Conservation (phyloP, 2,113 vertebrate genomes). For the Passer montanus region DNA sequence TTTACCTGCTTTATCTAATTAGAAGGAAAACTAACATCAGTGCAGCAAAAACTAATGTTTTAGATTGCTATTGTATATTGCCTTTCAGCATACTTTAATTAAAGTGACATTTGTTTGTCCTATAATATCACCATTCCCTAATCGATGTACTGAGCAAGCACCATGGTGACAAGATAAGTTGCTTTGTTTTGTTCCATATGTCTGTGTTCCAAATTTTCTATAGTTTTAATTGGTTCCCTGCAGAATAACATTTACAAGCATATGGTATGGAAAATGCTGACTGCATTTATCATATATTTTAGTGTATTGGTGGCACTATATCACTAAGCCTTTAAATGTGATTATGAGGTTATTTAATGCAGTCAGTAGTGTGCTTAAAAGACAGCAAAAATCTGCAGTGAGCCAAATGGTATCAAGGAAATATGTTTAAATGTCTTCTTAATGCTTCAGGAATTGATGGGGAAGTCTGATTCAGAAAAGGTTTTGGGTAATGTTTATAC, state of each 20-base stretch:
- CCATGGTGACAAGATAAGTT: slow-evolving; percentile 82
- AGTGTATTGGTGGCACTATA: slow-evolving; percentile 64
- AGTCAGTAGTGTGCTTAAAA: slow-evolving; percentile 45
- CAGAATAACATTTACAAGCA: slow-evolving; percentile 84
- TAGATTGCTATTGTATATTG: not conserved
- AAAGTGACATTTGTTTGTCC: slow-evolving; percentile 74
- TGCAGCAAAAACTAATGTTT: not conserved
- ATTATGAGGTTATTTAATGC: slow-evolving; percentile 70
- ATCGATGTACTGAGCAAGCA: slow-evolving; percentile 81
- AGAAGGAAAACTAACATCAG: slow-evolving; percentile 23
- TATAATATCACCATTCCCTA: slow-evolving; percentile 70
- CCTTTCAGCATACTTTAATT: slow-evolving; percentile 69
- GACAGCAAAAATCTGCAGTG: slow-evolving; percentile 9
- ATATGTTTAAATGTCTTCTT: not conserved
- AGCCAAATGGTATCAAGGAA: slow-evolving; percentile 26
- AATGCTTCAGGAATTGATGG: not conserved
- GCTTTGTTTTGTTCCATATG: slow-evolving; percentile 82
- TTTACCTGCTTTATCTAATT: not conserved
- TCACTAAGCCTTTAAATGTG: slow-evolving; percentile 67
- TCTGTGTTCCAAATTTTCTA: slow-evolving; percentile 84
- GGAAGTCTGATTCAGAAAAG: not conserved
- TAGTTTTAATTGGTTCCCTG: slow-evolving; percentile 91
- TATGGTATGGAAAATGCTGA: slow-evolving; percentile 85
- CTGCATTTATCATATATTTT: slow-evolving; percentile 78
- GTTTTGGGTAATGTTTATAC: not conserved